Conservation (phyloP, 2,113 vertebrate genomes). For the Geococcyx californianus region DNA sequence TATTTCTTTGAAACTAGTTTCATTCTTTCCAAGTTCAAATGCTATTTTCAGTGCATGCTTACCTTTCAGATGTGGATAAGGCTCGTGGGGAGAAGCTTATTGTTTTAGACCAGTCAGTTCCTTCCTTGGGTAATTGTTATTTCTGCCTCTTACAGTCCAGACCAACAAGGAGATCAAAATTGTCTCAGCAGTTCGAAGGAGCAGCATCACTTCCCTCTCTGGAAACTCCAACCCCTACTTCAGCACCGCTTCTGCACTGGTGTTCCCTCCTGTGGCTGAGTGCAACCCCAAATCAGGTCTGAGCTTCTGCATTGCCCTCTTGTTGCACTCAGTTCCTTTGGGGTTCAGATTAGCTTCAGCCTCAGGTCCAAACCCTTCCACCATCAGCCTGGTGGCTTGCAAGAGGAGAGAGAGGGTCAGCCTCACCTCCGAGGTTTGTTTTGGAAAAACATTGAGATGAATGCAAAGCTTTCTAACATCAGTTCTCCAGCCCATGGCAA, state of each 20-base stretch:
- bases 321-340: rapidly evolving
- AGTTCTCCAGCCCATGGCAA: background rate
- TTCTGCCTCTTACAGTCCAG: slow-evolving; percentile 63
- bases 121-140: background rate
- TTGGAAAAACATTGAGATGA: background rate
- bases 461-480: background rate
- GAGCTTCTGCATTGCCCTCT: background rate
- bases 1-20: background rate
- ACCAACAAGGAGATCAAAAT: slow-evolving; percentile 75
- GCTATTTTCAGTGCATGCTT: background rate
- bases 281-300: slow-evolving; percentile 88
- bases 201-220: slow-evolving; percentile 75
- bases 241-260: slow-evolving; percentile 23
- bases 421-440: background rate
- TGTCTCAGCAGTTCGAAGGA: slow-evolving; percentile 62
- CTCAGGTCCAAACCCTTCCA: background rate
- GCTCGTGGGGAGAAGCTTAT: background rate
- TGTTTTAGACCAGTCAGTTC: background rate
- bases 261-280: slow-evolving; percentile 59
- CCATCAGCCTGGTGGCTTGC: background rate
- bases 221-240: slow-evolving; percentile 71
- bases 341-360: background rate
- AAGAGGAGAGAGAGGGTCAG: background rate
- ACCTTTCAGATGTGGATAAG: background rate
- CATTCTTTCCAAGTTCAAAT: background rate